Percentiles rank a stretch among this genome's conserved stretches.
Conservation (phyloP, 2,113 vertebrate genomes). For the Xyliphius kryptos region DNA sequence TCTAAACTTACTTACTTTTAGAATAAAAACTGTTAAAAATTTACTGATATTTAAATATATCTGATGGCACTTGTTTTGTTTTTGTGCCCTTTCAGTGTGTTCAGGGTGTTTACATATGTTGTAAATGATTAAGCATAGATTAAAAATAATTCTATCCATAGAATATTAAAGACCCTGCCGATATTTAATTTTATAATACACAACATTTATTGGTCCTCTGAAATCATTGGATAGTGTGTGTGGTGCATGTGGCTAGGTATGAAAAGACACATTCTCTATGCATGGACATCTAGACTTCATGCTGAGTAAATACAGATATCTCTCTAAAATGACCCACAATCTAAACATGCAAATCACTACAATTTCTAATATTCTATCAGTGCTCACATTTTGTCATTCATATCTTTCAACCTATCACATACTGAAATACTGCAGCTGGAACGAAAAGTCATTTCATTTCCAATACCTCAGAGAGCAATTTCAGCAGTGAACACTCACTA, state of each 20-base stretch:
- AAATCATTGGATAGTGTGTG: slow-evolving; percentile 18
- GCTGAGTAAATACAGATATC: slow-evolving; percentile 39
- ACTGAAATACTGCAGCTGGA: slow-evolving; percentile 35
- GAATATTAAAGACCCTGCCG: too few species aligned
- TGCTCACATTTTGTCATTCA: slow-evolving; percentile 49
- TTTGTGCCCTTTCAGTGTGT: too few species aligned
- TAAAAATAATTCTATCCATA: too few species aligned
- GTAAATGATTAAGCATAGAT: too few species aligned
- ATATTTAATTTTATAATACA: too few species aligned
- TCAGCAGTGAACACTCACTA: slow-evolving; percentile 37
- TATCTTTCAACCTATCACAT: slow-evolving; percentile 37
- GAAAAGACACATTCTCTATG: slow-evolving; percentile 39
- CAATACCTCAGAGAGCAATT: slow-evolving; percentile 40
- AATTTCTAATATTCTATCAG: slow-evolving; percentile 54
- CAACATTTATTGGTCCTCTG: not conserved
- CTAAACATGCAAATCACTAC: slow-evolving; percentile 61
- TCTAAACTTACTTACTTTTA: too few species aligned
- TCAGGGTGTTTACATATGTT: too few species aligned
- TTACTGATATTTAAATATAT: too few species aligned
- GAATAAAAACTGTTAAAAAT: too few species aligned
- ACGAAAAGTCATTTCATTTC: slow-evolving; percentile 40
- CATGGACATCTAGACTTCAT: slow-evolving; percentile 31
- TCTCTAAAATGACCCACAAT: slow-evolving; percentile 41
- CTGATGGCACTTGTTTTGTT: too few species aligned
- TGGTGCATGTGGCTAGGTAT: not conserved